Evolutionary conservation across 2,797 vertebrate genomes (phyloP).

Genomic region (Acomys russatus): DNA sequence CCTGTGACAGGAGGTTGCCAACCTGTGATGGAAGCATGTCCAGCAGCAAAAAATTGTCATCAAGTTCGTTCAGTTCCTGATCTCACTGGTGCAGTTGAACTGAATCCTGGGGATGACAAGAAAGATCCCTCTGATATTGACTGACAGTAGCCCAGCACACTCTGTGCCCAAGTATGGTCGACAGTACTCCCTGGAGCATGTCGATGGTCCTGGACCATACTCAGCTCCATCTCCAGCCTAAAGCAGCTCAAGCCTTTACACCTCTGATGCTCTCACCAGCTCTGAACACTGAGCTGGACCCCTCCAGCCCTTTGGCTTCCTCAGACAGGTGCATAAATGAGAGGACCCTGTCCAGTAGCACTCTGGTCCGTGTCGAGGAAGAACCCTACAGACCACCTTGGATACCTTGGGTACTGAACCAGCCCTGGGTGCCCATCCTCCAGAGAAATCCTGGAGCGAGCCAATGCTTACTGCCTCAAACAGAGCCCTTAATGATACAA

Average conservation of each 20-base stretch:
- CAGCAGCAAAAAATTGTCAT: conserved; percentile 99
- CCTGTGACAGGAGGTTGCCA: conserved; percentile 96
- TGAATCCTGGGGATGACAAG: conserved; percentile 96
- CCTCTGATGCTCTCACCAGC: conserved; percentile 88
- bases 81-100: conserved; percentile 96
- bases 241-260: conserved; percentile 89
- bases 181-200: conserved; percentile 93
- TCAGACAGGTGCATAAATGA: conserved; percentile 88
- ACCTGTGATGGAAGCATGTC: conserved; percentile 95
- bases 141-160: conserved; percentile 93
- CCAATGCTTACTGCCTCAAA: conserved; percentile 70
- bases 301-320: conserved; percentile 87
- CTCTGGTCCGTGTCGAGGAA: conserved; percentile 92
- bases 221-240: conserved; percentile 88
- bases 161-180: conserved; percentile 95
- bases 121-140: conserved; percentile 97
- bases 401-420: conserved; percentile 89
- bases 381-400: conserved; percentile 92
- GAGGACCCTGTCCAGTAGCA: conserved; percentile 88
- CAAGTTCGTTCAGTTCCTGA: conserved; percentile 98
- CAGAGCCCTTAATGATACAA: background rate
- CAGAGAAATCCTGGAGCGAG: conserved; percentile 87
- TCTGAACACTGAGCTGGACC: conserved; percentile 93
- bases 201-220: conserved; percentile 88
- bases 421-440: conserved; percentile 82